phyloP scores from a whole-genome alignment of 1,140 invertebrate genomes.

The Aphelinus atriplicis region DNA sequence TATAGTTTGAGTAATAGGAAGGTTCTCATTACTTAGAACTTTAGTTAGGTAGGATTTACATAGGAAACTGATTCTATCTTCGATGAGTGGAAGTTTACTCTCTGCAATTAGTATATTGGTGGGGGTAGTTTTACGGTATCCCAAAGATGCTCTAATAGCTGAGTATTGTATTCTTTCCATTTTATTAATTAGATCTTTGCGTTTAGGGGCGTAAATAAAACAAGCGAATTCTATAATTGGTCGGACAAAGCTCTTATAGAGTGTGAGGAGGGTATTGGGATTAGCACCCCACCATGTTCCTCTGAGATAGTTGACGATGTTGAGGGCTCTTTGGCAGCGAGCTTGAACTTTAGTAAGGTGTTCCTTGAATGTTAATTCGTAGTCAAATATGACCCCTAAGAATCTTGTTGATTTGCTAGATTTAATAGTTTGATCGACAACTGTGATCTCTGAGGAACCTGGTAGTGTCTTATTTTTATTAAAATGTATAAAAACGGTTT shows the following conservation, averaged over 20 bases:
- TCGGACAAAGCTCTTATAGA: slow-evolving; percentile 28
- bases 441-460: neutral
- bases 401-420: neutral
- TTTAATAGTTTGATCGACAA: neutral
- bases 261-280: slow-evolving; percentile 9
- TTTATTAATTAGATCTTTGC: neutral
- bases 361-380: neutral
- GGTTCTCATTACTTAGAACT: neutral
- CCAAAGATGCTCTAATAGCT: slow-evolving; percentile 9
- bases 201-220: slow-evolving; percentile 22
- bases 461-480: neutral
- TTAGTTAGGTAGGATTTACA: neutral
- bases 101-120: slow-evolving; percentile 32
- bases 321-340: slow-evolving; percentile 2
- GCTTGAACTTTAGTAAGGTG: neutral
- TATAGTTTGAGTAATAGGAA: neutral
- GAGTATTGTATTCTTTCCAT: slow-evolving; percentile 27
- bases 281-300: slow-evolving; percentile 35
- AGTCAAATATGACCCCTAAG: neutral
- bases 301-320: slow-evolving; percentile 29
- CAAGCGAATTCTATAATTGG: slow-evolving; percentile 27
- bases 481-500: slow-evolving; percentile 2
- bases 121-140: slow-evolving; percentile 21
- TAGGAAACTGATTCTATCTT: neutral
- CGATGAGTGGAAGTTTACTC: slow-evolving; percentile 11